A percentile compares a stretch with the other conserved stretches of the same genome.
Evolutionary conservation across 2,888 invertebrate species (phyloP).

Genomic region (Tipula lateralis): DNA sequence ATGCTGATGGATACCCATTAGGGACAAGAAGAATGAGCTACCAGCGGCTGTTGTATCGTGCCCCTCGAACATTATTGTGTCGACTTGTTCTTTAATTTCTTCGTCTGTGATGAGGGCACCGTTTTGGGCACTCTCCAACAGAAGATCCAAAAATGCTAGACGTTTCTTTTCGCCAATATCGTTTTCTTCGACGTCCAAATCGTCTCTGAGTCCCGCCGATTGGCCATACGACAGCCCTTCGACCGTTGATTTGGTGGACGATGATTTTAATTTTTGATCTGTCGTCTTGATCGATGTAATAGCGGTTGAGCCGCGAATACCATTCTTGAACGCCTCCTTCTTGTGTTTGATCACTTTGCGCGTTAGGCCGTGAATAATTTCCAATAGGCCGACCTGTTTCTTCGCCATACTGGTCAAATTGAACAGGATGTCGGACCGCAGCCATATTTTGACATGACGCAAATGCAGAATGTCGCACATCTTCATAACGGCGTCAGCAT

Average conservation of each 20-base stretch:
- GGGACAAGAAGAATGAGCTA: conserved; percentile 73
- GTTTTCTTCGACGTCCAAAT: conserved; percentile 71
- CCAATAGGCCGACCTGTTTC: conserved; percentile 67
- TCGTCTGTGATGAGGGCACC: conserved; percentile 66
- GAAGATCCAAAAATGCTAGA: conserved; percentile 80
- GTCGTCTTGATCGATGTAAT: conserved; percentile 41
- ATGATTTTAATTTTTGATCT: conserved; percentile 34
- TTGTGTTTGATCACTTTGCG: conserved; percentile 72
- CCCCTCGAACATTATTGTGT: conserved; percentile 84
- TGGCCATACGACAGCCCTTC: conserved; percentile 69
- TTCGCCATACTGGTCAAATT: conserved; percentile 70
- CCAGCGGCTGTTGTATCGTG: conserved; percentile 80
- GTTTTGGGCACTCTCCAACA: conserved; percentile 72
- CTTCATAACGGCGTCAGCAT: conserved; percentile 84
- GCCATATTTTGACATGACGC: conserved; percentile 74
- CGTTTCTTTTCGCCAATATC: conserved; percentile 77
- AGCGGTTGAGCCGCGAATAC: conserved; percentile 53
- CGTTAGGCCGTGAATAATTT: conserved; percentile 73
- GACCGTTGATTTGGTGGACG: conserved; percentile 45
- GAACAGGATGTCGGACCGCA: conserved; percentile 72
- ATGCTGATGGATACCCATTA: conserved; percentile 69
- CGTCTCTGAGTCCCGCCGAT: conserved; percentile 68
- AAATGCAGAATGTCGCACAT: conserved; percentile 82
- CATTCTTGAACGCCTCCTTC: conserved; percentile 67
- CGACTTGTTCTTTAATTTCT: conserved; percentile 78